Evolutionary conservation across 2,888 invertebrate species (phyloP), one percentile per base, ranked within the genome.

Genomic region (Cryptophagus acutangulus): DNA sequence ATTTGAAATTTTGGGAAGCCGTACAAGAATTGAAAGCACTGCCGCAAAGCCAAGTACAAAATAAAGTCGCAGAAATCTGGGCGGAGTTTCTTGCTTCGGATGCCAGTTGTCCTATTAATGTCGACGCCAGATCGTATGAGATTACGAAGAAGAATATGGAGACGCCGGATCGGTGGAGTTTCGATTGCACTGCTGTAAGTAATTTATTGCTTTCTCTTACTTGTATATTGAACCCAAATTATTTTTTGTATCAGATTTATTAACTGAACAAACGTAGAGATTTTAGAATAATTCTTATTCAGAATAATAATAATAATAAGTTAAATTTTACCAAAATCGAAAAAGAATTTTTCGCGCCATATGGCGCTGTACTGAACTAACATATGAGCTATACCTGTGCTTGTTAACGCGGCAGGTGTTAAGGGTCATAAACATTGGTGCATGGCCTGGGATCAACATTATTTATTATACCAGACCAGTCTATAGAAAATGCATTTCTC

Each of bases 1-100:
- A 99, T 74, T 79, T 99, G 58, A 92, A 92, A 65, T 96, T 96
- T 74, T 95, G 93, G 90, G 83, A 94, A 62, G 90, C 94, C 0
- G 91, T 91, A 2, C 93, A 94, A 66, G 87, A 92, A 57, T 73
- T 97, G 66, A 94, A 94, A 71, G 80, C 87, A 12, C 74, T 93
- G 44, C 90, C 94, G 2, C 83, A 90, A 60, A 81, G 86, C 12
- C 85, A 89, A 65, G 90, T 94, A 20, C 78, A 86, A 38, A 76
- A 77, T 24, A 81, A 87, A 55, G 92, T 91, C 10, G 76, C 78
- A 41, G 90, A 90, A 55, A 89, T 93, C 45, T 94, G 93, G 92
- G 78, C 79, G 59, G 96, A 97, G 70, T 99, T 87, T 73, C 75
- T 99, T 34, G 90, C 90, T 1, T 78, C 88, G 0, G 96, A 95